These are phyloP conservation scores for Temnothorax curvispinosus DNA, from an alignment of 1,140 invertebrate species.

Conservation along the genomic window DNA sequence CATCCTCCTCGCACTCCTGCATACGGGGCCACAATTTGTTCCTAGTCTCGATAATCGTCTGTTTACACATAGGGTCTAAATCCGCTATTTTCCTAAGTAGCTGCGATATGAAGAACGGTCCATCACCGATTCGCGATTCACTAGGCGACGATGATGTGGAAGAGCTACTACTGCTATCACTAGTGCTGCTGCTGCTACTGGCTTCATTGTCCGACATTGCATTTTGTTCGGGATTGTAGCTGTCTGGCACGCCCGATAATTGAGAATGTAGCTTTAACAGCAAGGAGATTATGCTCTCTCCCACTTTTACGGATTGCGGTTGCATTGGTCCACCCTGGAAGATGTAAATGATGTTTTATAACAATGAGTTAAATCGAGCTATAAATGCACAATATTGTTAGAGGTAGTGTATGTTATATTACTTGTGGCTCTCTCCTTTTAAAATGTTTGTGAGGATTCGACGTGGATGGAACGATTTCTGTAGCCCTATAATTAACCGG, in stretches of 20 bases:
- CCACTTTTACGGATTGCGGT: conserved; percentile 86
- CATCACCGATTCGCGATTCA: conserved; percentile 92
- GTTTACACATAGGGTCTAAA: conserved; percentile 90
- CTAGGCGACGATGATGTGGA: conserved; percentile 48
- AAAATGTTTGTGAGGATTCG: conserved; percentile 80
- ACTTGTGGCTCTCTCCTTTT: conserved; percentile 79
- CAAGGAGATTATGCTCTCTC: conserved; percentile 97
- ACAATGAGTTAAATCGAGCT: neutral
- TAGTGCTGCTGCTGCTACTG: conserved; percentile 62
- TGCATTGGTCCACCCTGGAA: conserved; percentile 62
- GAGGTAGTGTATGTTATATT: conserved; percentile 43
- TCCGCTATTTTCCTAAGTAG: conserved; percentile 91
- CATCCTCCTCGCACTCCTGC: conserved; percentile 91
- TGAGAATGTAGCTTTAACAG: conserved; percentile 97
- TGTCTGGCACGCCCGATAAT: conserved; percentile 93
- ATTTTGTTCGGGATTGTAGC: conserved; percentile 88
- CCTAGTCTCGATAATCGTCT: conserved; percentile 89
- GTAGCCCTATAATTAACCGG: conserved; percentile 78
- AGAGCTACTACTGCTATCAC: conserved; percentile 43
- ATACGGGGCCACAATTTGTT: conserved; percentile 92
- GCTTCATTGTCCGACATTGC: conserved; percentile 83
- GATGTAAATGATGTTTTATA: neutral
- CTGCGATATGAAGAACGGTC: conserved; percentile 93
- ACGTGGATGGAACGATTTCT: conserved; percentile 86
- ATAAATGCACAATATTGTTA: neutral